Conservation (phyloP, 2,888 invertebrate genomes). For the Mesochorus sp. region DNA sequence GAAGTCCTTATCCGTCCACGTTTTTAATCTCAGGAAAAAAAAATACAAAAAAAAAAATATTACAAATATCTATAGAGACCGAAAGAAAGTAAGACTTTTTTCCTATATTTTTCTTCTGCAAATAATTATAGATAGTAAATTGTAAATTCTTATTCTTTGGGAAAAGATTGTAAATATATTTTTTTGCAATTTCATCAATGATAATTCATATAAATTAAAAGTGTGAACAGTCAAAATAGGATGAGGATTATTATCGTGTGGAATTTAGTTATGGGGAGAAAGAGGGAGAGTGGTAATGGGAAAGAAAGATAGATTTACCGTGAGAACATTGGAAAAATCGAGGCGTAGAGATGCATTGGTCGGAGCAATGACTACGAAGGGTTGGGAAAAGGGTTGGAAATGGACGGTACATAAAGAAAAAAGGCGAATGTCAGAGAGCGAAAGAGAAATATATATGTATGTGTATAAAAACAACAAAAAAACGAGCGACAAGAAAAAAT, state of each 20-base stretch:
- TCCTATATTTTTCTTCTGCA: no score
- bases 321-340: conserved; percentile 24
- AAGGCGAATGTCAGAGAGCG: conserved; percentile 17
- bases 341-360: conserved; percentile 29
- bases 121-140: no score
- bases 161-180: no score
- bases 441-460: conserved; percentile 34
- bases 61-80: background rate
- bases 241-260: background rate
- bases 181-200: no score
- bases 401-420: conserved; percentile 24
- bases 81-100: no score
- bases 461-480: conserved; percentile 1
- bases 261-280: background rate
- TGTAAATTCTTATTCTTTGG: no score
- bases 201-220: no score
- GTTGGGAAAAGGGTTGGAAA: conserved; percentile 35
- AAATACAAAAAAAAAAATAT: no score
- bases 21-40: conserved; percentile 28
- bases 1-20: conserved; percentile 28
- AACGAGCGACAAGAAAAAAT: conserved; percentile 18
- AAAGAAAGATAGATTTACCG: background rate
- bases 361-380: conserved; percentile 47
- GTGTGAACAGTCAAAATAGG: background rate
- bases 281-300: background rate